These are phyloP conservation scores for Caenorhabditis tropicalis DNA, from an alignment of 1,140 invertebrate species.

Conservation along the genomic window DNA sequence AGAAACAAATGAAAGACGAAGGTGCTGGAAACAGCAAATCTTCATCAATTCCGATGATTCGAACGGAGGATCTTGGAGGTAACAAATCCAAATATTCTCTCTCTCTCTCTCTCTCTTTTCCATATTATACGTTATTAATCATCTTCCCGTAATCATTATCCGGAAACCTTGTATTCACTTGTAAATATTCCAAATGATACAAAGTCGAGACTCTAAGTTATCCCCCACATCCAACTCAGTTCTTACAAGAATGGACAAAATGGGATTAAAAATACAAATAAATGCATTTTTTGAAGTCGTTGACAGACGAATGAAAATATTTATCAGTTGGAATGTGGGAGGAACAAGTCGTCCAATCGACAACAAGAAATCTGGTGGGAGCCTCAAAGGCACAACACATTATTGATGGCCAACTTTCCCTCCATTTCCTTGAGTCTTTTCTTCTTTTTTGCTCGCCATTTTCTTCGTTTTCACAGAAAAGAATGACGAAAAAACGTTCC, in stretches of 20 bases:
- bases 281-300: background rate
- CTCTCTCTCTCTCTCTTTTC: too few species aligned
- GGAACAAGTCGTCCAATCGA: background rate
- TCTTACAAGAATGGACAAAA: background rate
- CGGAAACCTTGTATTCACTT: too few species aligned
- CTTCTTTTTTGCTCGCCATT: background rate
- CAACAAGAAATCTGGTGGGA: slow-evolving; percentile 25
- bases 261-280: background rate
- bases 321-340: background rate
- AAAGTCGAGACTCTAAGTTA: too few species aligned
- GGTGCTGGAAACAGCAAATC: slow-evolving; percentile 13
- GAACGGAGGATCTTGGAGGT: slow-evolving; percentile 18
- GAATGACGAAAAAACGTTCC: background rate
- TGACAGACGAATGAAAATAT: background rate
- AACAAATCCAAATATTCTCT: too few species aligned
- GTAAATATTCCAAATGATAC: too few species aligned
- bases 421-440: background rate
- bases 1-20: slow-evolving; percentile 5
- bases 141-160: too few species aligned
- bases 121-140: too few species aligned
- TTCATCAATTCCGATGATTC: background rate
- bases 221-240: too few species aligned
- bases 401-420: slow-evolving; percentile 35
- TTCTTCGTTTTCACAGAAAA: slow-evolving; percentile 6
- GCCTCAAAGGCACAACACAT: background rate